Percentiles rank a stretch among this genome's conserved stretches.
phyloP scores from a whole-genome alignment of 2,113 vertebrate genomes.

The Catharus fuscescens region DNA sequence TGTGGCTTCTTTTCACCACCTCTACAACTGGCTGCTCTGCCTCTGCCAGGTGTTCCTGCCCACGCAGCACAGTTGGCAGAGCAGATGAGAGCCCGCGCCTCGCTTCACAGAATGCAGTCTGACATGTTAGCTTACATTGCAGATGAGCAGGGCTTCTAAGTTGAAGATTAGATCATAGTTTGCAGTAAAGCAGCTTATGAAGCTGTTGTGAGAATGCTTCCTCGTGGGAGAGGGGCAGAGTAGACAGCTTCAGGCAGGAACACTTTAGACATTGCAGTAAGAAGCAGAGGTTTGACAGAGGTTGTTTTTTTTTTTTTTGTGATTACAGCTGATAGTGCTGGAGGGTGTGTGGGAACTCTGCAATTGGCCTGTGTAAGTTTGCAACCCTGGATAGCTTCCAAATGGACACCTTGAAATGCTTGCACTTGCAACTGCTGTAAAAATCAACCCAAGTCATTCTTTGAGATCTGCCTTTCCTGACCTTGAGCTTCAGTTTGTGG shows the following conservation, averaged over 20 bases:
- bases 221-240: background rate
- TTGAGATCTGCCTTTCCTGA: background rate
- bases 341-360: background rate
- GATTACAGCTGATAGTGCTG: background rate
- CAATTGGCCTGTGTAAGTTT: background rate
- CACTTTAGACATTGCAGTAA: fast-evolving
- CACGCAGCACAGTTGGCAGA: conserved; percentile 7
- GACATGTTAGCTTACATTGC: conserved; percentile 8
- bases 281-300: background rate
- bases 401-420: background rate
- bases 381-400: background rate
- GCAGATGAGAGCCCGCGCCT: background rate
- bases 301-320: background rate
- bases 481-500: background rate
- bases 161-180: background rate
- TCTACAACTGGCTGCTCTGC: conserved; percentile 13
- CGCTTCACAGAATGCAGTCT: background rate
- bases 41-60: conserved; percentile 42
- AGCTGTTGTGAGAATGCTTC: background rate
- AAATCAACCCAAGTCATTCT: background rate
- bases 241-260: background rate
- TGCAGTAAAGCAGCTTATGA: background rate
- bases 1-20: background rate
- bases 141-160: background rate
- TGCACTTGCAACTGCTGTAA: background rate